phyloP scores from a whole-genome alignment of 2,113 vertebrate species.

The Cricetomys ansorgei region DNA sequence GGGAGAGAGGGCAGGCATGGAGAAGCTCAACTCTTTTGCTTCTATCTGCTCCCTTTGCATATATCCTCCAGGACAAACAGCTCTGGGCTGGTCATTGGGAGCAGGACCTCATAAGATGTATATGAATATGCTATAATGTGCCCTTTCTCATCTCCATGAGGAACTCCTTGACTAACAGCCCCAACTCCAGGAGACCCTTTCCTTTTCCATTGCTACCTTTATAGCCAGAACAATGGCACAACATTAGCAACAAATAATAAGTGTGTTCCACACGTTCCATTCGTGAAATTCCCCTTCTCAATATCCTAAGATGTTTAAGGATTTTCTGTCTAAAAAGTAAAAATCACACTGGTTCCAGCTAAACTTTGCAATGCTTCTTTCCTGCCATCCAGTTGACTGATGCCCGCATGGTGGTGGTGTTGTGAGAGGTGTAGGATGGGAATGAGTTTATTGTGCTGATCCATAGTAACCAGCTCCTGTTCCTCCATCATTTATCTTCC shows the following conservation, averaged over 20 bases:
- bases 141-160: neutral
- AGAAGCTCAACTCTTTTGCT: neutral
- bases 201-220: neutral
- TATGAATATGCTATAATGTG: neutral
- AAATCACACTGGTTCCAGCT: slow-evolving; percentile 75
- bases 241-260: neutral
- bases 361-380: slow-evolving; percentile 79
- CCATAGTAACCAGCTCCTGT: slow-evolving; percentile 88
- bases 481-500: slow-evolving; percentile 90
- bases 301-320: slow-evolving; percentile 70
- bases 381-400: slow-evolving; percentile 88
- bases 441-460: slow-evolving; percentile 91
- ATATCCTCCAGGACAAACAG: neutral
- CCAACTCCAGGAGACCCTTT: neutral
- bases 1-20: neutral
- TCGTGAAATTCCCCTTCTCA: slow-evolving; percentile 66
- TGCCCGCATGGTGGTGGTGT: slow-evolving; percentile 88
- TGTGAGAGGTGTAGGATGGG: slow-evolving; percentile 90
- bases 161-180: neutral
- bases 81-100: neutral
- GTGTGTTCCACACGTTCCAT: neutral
- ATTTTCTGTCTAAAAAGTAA: slow-evolving; percentile 72
- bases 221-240: neutral
- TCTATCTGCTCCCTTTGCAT: neutral
- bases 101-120: neutral